Evolutionary conservation across 1,140 invertebrate species (phyloP), one percentile per base, ranked within the genome.

Genomic region (Zeugodacus cucurbitae): DNA sequence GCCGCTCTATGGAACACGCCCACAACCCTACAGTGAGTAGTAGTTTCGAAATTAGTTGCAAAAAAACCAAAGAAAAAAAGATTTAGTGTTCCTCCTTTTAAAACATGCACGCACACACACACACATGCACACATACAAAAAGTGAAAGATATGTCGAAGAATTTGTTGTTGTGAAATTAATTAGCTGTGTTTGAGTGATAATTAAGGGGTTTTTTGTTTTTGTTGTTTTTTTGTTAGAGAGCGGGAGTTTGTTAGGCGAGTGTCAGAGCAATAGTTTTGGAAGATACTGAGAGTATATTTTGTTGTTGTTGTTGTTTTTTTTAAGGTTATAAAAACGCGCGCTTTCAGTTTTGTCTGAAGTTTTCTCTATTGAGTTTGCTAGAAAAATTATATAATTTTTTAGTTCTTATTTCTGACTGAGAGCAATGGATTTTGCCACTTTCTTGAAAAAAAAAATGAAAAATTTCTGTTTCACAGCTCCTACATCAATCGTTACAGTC

Each of bases 21-120:
- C 97, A 89, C 96, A 97, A 92, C 97, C 97, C 89, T 97, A 97
- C 94, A 97, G 97, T 97, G 95, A 97, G 96, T 96, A 93, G 88
- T 89, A 90, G 89, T 92, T 92, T 91, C 89, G 91, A 92, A 87
- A 91, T 90, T 90, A 92, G 90, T 91, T 91, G 90, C 91, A 48
- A 54, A 54, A 3, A 48, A 88, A 86, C 85, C 41, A 89, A 70
- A 78, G 10, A 48, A 20, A 78, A 88, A 86, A 85, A 62, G 88
- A 74, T 44, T 48, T 82, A 82, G 74, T 48, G 74, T 37, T 29
- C 37, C 37, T 82, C 26, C 74, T 64, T 87, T 87, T 87, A 41
- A 87, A 34, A 54, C 29, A 67, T 26, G 44, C 57, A 62, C 58
- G 22, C 57, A 22, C 58, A 87, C 58, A 26, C n/a, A 44, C 34